phyloP scores from a whole-genome alignment of 2,113 vertebrate genomes.

The Podocnemis expansa region DNA sequence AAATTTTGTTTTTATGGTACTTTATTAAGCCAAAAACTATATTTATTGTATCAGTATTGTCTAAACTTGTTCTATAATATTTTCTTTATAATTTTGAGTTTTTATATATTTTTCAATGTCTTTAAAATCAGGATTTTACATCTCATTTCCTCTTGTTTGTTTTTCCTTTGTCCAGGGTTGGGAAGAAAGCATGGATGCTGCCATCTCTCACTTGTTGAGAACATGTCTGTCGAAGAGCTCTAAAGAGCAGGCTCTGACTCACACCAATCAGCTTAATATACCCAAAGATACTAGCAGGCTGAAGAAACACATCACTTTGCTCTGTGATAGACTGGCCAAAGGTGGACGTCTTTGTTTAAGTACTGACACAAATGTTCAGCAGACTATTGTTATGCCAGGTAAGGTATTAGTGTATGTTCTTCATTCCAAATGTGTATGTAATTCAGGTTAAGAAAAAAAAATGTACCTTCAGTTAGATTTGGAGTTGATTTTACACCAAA shows the following conservation, averaged over 20 bases:
- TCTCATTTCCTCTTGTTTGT: conserved; percentile 4
- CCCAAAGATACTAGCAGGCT: conserved; percentile 89
- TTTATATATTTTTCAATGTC: not conserved
- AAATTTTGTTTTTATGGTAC: not conserved
- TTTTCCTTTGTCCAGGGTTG: conserved; percentile 84
- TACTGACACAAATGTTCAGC: conserved; percentile 76
- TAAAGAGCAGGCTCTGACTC: conserved; percentile 90
- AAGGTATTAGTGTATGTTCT: not conserved
- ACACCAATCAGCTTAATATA: conserved; percentile 80
- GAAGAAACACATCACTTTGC: conserved; percentile 93
- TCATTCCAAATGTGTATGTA: not conserved
- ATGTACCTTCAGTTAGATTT: not conserved
- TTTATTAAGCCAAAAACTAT: not conserved
- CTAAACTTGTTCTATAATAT: not conserved
- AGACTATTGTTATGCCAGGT: conserved; percentile 85
- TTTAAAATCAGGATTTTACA: not conserved
- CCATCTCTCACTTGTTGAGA: conserved; percentile 89
- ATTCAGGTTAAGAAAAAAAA: not conserved
- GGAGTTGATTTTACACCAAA: conserved; percentile 35
- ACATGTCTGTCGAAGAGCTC: conserved; percentile 93
- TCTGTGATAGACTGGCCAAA: conserved; percentile 93
- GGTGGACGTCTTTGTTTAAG: conserved; percentile 90
- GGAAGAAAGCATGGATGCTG: conserved; percentile 95
- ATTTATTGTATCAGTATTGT: rapidly evolving
- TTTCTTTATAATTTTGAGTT: not conserved